Conservation (phyloP, 2,113 vertebrate species). For the Lepus americanus region DNA sequence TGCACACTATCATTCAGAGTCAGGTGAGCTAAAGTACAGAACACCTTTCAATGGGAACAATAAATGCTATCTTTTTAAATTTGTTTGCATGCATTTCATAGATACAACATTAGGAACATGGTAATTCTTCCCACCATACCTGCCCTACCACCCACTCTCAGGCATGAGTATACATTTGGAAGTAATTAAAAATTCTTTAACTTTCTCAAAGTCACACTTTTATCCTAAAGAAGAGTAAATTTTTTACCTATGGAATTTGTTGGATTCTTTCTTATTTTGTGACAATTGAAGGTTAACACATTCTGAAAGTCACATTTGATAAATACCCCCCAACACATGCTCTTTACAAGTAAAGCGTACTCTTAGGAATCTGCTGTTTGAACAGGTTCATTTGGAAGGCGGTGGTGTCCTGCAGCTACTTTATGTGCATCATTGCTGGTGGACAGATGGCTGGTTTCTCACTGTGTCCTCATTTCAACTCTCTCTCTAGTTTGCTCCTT, state of each 20-base stretch:
- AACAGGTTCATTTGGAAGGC: conserved; percentile 63
- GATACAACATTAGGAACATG: too few species aligned
- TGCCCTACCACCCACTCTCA: neutral
- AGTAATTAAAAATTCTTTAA: conserved; percentile 1
- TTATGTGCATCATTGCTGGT: conserved; percentile 59
- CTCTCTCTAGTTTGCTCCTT: conserved; percentile 64
- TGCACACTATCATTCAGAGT: neutral
- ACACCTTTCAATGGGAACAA: neutral
- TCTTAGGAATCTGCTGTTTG: neutral
- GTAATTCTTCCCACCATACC: too few species aligned
- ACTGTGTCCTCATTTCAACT: conserved; percentile 77
- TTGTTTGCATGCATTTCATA: too few species aligned
- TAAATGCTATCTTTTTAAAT: neutral
- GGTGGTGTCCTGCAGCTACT: neutral
- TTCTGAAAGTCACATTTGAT: neutral
- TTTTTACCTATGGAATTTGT: too few species aligned
- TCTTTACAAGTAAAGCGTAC: neutral
- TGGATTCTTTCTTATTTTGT: neutral
- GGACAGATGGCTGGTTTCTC: conserved; percentile 75
- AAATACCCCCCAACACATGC: neutral
- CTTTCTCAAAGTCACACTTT: neutral
- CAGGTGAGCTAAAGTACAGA: neutral
- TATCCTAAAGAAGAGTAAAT: neutral
- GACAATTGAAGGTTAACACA: neutral
- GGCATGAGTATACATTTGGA: neutral